Base-by-base conservation (phyloP, 2,797 vertebrate species). In the Brachymystax lenok region DNA sequence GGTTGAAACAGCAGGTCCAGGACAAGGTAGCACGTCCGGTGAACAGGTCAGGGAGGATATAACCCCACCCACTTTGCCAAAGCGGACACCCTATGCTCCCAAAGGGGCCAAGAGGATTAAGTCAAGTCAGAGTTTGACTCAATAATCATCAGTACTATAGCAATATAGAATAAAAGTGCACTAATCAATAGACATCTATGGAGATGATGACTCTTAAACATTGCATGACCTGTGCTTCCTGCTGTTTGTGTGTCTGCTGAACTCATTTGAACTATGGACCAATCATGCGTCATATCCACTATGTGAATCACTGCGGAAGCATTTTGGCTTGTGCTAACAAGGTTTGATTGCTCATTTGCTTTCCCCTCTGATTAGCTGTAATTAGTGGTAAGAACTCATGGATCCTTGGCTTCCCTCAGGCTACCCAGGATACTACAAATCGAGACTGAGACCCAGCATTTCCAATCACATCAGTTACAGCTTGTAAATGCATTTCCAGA, bases 331-430 rank as follows among this genome's bases (percentile, higher is more conserved):
- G n/a, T 51, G 13, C 4, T 54, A 83, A 85, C 68, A 77, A 78
- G 27, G 69, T 80, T 82, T 87, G 79, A 86, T 56, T 69, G 86
- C 69, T 73, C 69, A 69, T 73, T 71, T 35, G 16, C 61, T 84
- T 56, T 71, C 33, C 74, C 5, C 21, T 28, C 10, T 51, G 63
- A 77, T 77, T 77, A 54, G 21, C 69, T 1, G 51, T 79, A 85
- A 86, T 85, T 84, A 69, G 64, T 64, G 67, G 78, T 69, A 77
- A 77, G 83, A 79, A 40, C 51, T 74, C 70, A 24, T 71, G 73
- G 75, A 84, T 74, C 28, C 14, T 14, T n/a, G 7, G 71, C 30
- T 51, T 71, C 1, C n/a, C 8, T 50, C 35, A 70, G n/a, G n/a
- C 69, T 21, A 50, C 21, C n/a, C 3, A 33, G 16, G 71, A n/a